Conservation (phyloP, 64 coral and sea anemone species). For the Trachythela sp. region DNA sequence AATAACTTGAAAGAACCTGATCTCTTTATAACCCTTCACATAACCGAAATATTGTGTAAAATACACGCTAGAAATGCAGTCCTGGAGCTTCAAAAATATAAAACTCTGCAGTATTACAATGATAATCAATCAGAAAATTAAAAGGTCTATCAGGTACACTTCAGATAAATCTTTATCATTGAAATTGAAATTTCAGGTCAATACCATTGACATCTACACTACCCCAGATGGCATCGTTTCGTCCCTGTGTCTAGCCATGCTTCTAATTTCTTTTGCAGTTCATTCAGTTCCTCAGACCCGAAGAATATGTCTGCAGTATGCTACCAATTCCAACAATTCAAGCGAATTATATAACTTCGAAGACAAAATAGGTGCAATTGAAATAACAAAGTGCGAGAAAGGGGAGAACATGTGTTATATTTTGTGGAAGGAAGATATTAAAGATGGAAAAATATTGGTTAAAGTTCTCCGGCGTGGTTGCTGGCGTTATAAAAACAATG, state of each 20-base stretch:
- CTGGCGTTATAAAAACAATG: neutral
- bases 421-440: neutral
- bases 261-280: neutral
- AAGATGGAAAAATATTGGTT: neutral
- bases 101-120: neutral
- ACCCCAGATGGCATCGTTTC: too few species aligned
- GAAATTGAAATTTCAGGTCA: too few species aligned
- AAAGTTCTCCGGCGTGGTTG: neutral
- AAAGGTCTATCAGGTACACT: too few species aligned
- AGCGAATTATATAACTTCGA: neutral
- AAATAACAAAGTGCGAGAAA: neutral
- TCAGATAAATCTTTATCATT: too few species aligned
- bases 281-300: neutral
- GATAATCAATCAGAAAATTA: neutral
- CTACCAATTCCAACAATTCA: neutral
- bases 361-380: neutral
- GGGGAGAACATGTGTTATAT: neutral
- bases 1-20: too few species aligned
- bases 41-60: too few species aligned
- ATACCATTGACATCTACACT: too few species aligned
- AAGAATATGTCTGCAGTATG: neutral
- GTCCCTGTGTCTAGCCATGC: too few species aligned
- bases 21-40: too few species aligned
- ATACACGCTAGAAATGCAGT: too few species aligned
- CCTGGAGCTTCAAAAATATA: too few species aligned